Base-by-base conservation (phyloP, 2,113 vertebrate genomes). In the Fregetta grallaria region DNA sequence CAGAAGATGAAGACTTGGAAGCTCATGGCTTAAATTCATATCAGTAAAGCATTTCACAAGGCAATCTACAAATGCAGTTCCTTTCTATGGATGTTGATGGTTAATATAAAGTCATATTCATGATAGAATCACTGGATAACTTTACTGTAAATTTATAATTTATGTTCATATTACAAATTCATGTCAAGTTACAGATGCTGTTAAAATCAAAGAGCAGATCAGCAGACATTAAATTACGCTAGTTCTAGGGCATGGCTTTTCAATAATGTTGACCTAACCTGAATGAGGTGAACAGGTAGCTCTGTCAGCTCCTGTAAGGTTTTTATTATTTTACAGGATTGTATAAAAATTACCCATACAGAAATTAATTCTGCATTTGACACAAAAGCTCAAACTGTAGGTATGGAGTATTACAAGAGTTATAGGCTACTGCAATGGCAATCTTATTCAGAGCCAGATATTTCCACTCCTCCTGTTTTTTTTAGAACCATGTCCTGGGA, bases 141-240 rank as follows among this genome's bases (percentile, higher is more conserved):
- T 93, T 88, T 55, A 55, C 45, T 44, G 17, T 66, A 71, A 87
- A 75, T 84, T 72, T 71, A 75, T 44, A 75, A 68, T 85, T 94
- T 71, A 68, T 74, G 52, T 79, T 86, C 44, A 61, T 78, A 81
- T 91, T 86, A 32, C n/a, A 92, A 79, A 94, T 85, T 50, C 52
- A 72, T 59, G 38, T 27, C 49, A 84, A 85, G 50, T 77, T 94
- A 80, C 27, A 79, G 59, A 71, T 77, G 47, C 13, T 91, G 62
- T 82, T 86, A 86, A 95, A 90, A 90, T 61, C 40, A 76, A 95
- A 87, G 32, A 40, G n/a, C 63, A 63, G 62, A 91, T 68, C 61
- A 63, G 26, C 17, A 73, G 44, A 74, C 22, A 47, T 66, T 53
- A 74, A 86, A 89, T 92, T 78, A 77, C 2, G 1, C 10, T 49